Evolutionary conservation across 2,113 vertebrate species (phyloP), one percentile per base, ranked within the genome.

Genomic region (Plotosus lineatus): DNA sequence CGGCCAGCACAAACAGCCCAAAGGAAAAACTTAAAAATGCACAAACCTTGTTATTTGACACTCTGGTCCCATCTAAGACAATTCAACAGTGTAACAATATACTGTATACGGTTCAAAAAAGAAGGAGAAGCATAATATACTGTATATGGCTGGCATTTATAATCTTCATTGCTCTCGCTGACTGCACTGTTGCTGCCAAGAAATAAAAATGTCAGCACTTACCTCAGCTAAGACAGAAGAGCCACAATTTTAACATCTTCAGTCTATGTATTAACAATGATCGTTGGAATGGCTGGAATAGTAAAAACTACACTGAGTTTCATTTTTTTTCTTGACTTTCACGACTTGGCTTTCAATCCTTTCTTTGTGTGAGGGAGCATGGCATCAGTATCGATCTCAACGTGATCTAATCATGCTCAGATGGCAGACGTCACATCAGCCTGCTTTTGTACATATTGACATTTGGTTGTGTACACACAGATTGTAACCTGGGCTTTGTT

Each of bases 201-300:
- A 66, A 66, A 66, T 66, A 66, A 40, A 66, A n/a, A 66, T 66
- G 36, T 66, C 38, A 40, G 36, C 8, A 23, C 15, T 61, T 60
- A 28, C 15, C 15, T 63, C 31, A 63, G 3, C 60, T 36, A 65
- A 19, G 61, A 65, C 33, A 61, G 28, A 40, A 23, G 19, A 40
- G 33, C 12, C 36, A 40, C 33, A 66, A 40, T 23, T 38, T 38
- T 65, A 38, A 38, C 36, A 66, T 40, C 33, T 65, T 65, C 33
- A 65, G 33, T 66, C 21, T n/a, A 23, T 40, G 63, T 44, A n/a
- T 69, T 26, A 69, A 44, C 40, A 69, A 6, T 15, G 38, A 11
- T 44, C n/a, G 44, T 8, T 71, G 3, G 33, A 48, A 8, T 46
- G 6, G 12, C 40, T 71, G 0, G 48, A 48, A 48, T 72, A 21